Evolutionary conservation across 2,888 invertebrate genomes (phyloP).

Genomic region (Lypha dubia): DNA sequence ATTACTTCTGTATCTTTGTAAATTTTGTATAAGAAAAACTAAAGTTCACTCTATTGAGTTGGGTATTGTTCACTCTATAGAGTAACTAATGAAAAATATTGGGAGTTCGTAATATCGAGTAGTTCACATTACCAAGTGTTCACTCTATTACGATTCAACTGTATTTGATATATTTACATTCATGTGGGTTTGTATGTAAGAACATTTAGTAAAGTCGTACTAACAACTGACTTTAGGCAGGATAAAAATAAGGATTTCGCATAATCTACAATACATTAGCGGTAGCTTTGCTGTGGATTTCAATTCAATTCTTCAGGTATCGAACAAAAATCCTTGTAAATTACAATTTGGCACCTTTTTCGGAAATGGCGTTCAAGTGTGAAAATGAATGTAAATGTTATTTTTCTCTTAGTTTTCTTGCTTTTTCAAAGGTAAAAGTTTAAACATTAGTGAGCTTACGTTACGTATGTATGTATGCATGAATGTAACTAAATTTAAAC

Average conservation of each 20-base stretch:
- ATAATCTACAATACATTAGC: slow-evolving; percentile 84
- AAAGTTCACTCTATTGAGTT: no score
- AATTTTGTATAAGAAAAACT: no score
- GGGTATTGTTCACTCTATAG: no score
- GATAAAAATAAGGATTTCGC: slow-evolving; percentile 81
- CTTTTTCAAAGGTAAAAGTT: slow-evolving; percentile 59
- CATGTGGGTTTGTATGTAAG: slow-evolving; percentile 7
- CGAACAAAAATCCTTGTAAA: slow-evolving; percentile 83
- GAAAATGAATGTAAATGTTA: slow-evolving; percentile 61
- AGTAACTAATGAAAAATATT: no score
- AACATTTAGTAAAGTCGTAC: slow-evolving; percentile 70
- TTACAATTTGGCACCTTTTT: slow-evolving; percentile 83
- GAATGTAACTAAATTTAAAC: slow-evolving; percentile 7
- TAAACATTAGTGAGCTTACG: slow-evolving; percentile 56
- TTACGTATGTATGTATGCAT: slow-evolving; percentile 28
- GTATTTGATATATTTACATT: no score
- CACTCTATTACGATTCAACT: no score
- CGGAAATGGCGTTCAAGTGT: slow-evolving; percentile 62
- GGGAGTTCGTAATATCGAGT: no score
- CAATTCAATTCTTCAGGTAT: slow-evolving; percentile 84
- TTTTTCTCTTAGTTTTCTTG: slow-evolving; percentile 20
- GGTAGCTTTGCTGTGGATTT: slow-evolving; percentile 84
- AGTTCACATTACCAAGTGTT: no score
- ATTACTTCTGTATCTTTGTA: no score
- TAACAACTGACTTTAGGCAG: slow-evolving; percentile 75